Base-by-base conservation (phyloP, 2,113 vertebrate species). In the Melanerpes formicivorus region DNA sequence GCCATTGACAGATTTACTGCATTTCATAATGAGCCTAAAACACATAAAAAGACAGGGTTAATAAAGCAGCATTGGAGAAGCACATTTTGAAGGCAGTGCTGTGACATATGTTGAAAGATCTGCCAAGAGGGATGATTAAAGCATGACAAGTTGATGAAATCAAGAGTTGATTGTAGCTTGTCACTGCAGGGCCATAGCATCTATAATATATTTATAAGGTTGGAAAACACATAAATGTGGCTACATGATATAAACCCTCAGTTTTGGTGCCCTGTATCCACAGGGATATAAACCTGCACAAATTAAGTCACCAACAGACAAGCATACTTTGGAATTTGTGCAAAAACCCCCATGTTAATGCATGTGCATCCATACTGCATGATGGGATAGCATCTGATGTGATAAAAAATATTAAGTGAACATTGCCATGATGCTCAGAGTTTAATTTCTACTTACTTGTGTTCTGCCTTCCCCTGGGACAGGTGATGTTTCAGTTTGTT, bases 21-120 rank as follows among this genome's bases (percentile, higher is more conserved):
- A 18, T 85, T 85, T 77, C 56, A 26, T 93, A 87, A 95, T 85
- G 93, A 94, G 30, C 32, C 52, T 55, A 93, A 95, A 96, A 92
- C 89, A 92, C 94, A 93, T 95, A 96, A 96, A 95, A 96, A 96
- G 90, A 69, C 92, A 79, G 78, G 70, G 87, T 96, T 89, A 93
- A 97, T 96, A 96, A 95, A 95, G 86, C 65, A 90, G 70, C 85
- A 90, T 80, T 77, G 73, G 66, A 76, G 69, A 62, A 50, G 44
- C 66, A 50, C 58, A 63, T 76, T 93, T 93, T 92, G 87, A 95
- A 95, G 75, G 90, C 58, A 72, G n/a, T 71, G 65, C 69, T 69
- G 76, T 70, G 80, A 79, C 80, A 91, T 90, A 92, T 85, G 76
- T 93, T 95, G 85, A 96, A 95, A 83, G 42, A 83, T 88, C 84